These are phyloP conservation scores for Nomada hirtipes DNA, from an alignment of 2,888 invertebrate species.

Conservation along the genomic window DNA sequence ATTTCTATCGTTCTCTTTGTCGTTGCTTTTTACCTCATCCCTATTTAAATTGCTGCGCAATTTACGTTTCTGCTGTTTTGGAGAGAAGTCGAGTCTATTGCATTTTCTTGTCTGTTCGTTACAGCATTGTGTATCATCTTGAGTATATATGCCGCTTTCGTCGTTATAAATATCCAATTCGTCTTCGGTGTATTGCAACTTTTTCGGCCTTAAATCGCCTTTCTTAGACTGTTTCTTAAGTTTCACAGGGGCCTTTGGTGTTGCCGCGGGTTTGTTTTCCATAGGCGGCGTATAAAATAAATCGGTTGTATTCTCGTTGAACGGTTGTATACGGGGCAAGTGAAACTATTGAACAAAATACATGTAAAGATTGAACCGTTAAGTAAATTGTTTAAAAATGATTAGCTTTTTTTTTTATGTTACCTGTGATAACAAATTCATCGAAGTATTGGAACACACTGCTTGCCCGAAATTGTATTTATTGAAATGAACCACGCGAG, in stretches of 20 bases:
- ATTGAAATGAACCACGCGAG: constrained; percentile 1
- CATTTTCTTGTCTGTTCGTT: neutral
- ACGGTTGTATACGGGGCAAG: constrained; percentile 2
- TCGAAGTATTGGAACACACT: neutral
- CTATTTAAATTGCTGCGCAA: constrained; percentile 14
- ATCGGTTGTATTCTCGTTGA: neutral
- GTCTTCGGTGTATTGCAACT: constrained; percentile 67
- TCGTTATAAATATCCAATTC: constrained; percentile 20
- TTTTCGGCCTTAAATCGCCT: constrained; percentile 71
- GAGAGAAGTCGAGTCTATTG: neutral
- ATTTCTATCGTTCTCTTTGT: constrained; percentile 62
- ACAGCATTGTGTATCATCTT: too few species aligned
- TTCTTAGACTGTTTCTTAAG: constrained; percentile 60
- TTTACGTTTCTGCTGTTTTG: neutral
- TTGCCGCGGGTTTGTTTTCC: constrained; percentile 3
- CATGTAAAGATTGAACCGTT: neutral
- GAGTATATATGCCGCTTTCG: constrained; percentile 6
- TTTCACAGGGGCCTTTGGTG: constrained; percentile 72
- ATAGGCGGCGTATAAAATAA: constrained; percentile 43
- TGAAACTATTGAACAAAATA: constrained; percentile 24
- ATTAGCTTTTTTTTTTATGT: neutral
- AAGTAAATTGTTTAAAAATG: too few species aligned
- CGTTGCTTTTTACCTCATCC: constrained; percentile 15
- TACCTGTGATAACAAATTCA: constrained; percentile 32
- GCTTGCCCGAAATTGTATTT: constrained; percentile 21